Percentiles rank a stretch among this genome's conserved stretches.
Conservation (phyloP, 2,797 vertebrate species). For the Malacoctenus gilli region DNA sequence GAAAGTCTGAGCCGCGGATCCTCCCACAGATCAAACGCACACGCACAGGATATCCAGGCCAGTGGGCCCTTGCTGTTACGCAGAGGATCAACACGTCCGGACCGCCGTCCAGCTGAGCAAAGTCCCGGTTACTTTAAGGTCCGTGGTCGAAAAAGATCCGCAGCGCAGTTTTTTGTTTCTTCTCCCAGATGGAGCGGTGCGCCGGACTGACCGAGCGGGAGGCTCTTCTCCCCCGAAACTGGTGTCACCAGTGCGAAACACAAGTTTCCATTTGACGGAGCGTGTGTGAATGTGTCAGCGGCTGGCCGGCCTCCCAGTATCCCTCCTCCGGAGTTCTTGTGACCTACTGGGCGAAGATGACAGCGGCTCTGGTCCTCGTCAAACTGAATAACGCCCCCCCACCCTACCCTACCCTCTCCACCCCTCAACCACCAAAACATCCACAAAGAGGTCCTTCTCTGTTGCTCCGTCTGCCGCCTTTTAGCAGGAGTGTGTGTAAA, state of each 20-base stretch:
- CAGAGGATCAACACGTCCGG: conserved; percentile 42
- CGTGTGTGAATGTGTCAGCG: conserved; percentile 26
- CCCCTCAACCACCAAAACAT: conserved; percentile 15
- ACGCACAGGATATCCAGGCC: conserved; percentile 48
- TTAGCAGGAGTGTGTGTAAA: conserved; percentile 52
- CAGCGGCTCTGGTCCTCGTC: conserved; percentile 56
- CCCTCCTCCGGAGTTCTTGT: conserved; percentile 25
- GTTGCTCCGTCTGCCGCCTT: conserved; percentile 3
- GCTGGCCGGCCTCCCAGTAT: conserved; percentile 41
- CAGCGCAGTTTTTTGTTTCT: conserved; percentile 17
- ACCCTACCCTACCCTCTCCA: background rate
- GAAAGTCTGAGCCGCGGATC: conserved; percentile 31
- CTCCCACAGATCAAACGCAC: conserved; percentile 40
- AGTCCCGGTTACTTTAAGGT: conserved; percentile 37
- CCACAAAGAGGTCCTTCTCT: conserved; percentile 15
- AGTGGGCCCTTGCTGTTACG: conserved; percentile 28
- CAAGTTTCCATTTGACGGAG: conserved; percentile 30
- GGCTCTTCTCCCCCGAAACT: conserved; percentile 47
- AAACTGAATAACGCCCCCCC: conserved; percentile 28
- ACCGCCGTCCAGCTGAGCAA: conserved; percentile 12
- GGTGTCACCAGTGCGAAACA: conserved; percentile 23
- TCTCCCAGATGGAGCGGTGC: conserved; percentile 42
- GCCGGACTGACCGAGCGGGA: conserved; percentile 5
- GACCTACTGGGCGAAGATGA: conserved; percentile 41
- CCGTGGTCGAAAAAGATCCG: conserved; percentile 15